Percentiles rank a stretch among this genome's conserved stretches.
Evolutionary conservation across 2,797 vertebrate genomes (phyloP).

Genomic region (Artibeus jamaicensis): DNA sequence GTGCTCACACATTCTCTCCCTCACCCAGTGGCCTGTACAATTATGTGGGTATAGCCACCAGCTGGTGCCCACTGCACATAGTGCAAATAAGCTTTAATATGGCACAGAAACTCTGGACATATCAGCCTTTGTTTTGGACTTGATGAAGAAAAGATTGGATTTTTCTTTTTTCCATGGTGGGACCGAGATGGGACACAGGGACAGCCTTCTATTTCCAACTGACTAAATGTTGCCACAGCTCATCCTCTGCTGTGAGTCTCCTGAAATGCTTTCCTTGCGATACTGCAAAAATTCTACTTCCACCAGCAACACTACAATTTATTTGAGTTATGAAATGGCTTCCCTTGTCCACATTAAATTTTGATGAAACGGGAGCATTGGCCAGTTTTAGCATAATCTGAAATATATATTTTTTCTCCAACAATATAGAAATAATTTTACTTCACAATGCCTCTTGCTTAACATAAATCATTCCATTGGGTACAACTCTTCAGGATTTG

Average conservation of each 20-base stretch:
- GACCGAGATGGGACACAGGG: neutral
- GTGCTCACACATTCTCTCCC: too few relatives aligned
- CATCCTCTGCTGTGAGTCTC: neutral
- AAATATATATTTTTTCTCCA: neutral
- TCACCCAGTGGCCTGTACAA: too few relatives aligned
- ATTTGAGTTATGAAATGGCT: neutral
- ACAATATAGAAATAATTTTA: neutral
- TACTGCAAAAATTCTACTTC: neutral
- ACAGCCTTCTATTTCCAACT: neutral
- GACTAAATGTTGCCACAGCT: neutral
- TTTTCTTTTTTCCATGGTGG: neutral
- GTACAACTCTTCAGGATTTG: neutral
- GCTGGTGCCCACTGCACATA: neutral
- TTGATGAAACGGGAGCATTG: neutral
- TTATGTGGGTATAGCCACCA: too few relatives aligned
- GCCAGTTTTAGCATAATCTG: neutral
- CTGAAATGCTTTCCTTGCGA: neutral
- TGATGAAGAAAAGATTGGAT: neutral
- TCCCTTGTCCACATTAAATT: neutral
- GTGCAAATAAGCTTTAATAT: neutral
- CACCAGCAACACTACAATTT: neutral
- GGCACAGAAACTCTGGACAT: neutral
- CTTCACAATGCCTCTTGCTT: neutral
- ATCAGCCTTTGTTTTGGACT: neutral
- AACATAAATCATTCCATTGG: neutral